These are phyloP conservation scores for Myanophis thanlyinensis DNA, from an alignment of 2,113 vertebrate genomes.

Conservation along the genomic window DNA sequence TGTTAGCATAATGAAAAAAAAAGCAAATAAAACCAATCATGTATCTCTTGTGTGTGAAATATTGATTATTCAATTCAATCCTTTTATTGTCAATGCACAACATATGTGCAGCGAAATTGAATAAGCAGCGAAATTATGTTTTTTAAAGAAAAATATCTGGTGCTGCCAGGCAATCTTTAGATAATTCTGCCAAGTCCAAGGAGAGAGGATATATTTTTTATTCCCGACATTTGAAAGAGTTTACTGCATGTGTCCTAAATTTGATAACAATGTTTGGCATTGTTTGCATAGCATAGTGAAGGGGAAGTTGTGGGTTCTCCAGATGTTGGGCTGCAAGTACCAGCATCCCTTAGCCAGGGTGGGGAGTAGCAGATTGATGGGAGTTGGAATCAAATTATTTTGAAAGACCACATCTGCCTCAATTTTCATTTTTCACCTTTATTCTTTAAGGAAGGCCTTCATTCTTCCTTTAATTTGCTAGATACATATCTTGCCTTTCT, in stretches of 20 bases:
- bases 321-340: neutral
- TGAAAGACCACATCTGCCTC: neutral
- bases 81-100: too few relatives aligned
- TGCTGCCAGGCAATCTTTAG: constrained; percentile 21
- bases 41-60: constrained; percentile 16
- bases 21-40: neutral
- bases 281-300: neutral
- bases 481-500: neutral
- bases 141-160: constrained; percentile 15
- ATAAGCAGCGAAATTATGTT: too few relatives aligned
- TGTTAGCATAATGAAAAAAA: constrained; percentile 42
- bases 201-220: neutral
- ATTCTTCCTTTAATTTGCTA: neutral
- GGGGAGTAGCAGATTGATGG: neutral
- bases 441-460: neutral
- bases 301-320: neutral
- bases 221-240: neutral
- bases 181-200: constrained; percentile 6
- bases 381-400: neutral
- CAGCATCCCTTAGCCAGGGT: neutral
- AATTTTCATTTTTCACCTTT: neutral
- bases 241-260: neutral
- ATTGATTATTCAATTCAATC: too few relatives aligned
- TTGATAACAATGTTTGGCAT: neutral
- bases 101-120: too few relatives aligned